phyloP scores from a whole-genome alignment of 1,140 invertebrate genomes.

The Zaprionus nigranus region DNA sequence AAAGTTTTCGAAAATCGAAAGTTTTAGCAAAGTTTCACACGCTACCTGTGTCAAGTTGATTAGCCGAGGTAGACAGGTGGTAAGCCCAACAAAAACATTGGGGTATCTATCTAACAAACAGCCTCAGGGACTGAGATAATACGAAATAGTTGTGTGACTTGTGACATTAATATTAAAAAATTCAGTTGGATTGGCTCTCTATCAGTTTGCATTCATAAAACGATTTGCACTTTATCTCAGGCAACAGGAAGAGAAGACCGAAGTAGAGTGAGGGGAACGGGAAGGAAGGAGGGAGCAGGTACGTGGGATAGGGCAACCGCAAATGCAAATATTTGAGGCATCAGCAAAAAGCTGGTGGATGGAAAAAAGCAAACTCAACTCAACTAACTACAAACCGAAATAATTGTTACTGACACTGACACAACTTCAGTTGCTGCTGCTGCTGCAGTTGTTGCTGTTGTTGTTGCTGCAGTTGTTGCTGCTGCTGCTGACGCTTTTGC shows the following conservation, averaged over 20 bases:
- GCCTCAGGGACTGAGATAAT: slow-evolving; percentile 49
- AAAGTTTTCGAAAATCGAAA: slow-evolving; percentile 58
- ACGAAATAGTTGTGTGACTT: slow-evolving; percentile 63
- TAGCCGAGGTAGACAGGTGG: slow-evolving; percentile 58
- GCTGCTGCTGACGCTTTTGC: slow-evolving; percentile 17
- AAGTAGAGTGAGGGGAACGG: neutral
- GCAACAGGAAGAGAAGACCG: neutral
- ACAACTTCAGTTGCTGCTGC: slow-evolving; percentile 30
- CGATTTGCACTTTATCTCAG: slow-evolving; percentile 62
- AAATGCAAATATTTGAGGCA: slow-evolving; percentile 71
- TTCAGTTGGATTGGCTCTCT: slow-evolving; percentile 24
- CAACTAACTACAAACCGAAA: slow-evolving; percentile 65
- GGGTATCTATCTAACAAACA: neutral
- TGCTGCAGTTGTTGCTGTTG: slow-evolving; percentile 17
- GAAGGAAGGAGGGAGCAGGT: neutral
- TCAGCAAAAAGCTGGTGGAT: slow-evolving; percentile 24
- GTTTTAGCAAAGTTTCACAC: slow-evolving; percentile 56
- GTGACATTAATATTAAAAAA: slow-evolving; percentile 61
- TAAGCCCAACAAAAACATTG: slow-evolving; percentile 17
- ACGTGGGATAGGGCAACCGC: slow-evolving; percentile 36
- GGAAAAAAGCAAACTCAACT: slow-evolving; percentile 49
- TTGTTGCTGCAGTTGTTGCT: slow-evolving; percentile 14
- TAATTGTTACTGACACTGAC: slow-evolving; percentile 81
- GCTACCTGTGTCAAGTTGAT: slow-evolving; percentile 75
- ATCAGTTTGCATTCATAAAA: slow-evolving; percentile 36